Evolutionary conservation across 2,797 vertebrate genomes (phyloP).

Genomic region (Scolopax rusticola): DNA sequence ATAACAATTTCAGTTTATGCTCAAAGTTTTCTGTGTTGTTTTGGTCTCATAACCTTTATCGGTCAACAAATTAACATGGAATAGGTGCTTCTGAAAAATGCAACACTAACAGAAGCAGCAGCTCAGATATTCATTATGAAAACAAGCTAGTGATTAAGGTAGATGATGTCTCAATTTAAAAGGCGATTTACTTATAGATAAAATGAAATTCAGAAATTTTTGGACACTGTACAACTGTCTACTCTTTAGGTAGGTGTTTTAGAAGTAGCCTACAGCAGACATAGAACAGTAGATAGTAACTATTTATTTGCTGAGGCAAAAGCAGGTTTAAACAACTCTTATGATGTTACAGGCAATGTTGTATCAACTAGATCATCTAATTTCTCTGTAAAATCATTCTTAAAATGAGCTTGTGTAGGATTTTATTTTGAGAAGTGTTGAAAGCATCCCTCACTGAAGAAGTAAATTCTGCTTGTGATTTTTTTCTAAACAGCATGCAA

Average conservation of each 20-base stretch:
- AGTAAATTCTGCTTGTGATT: background rate
- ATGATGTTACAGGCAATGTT: background rate
- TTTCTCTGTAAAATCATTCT: background rate
- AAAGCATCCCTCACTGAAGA: background rate
- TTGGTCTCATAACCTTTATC: background rate
- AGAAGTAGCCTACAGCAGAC: background rate
- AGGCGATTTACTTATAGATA: background rate
- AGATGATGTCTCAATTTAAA: background rate
- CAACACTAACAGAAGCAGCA: background rate
- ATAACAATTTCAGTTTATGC: background rate
- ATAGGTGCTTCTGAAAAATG: background rate
- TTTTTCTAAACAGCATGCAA: conserved; percentile 32
- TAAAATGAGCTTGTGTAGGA: background rate
- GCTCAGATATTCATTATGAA: background rate
- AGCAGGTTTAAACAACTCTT: background rate
- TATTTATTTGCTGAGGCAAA: background rate
- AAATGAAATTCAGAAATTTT: background rate
- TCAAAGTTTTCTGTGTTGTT: background rate
- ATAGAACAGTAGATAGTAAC: background rate
- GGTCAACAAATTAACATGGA: background rate
- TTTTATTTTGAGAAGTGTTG: background rate
- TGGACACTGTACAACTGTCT: background rate
- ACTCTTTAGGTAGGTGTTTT: background rate
- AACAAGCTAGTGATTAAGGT: background rate
- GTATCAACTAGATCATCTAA: background rate